Base-by-base conservation (phyloP, 2,797 vertebrate genomes). In the Neomorphus geoffroyi region DNA sequence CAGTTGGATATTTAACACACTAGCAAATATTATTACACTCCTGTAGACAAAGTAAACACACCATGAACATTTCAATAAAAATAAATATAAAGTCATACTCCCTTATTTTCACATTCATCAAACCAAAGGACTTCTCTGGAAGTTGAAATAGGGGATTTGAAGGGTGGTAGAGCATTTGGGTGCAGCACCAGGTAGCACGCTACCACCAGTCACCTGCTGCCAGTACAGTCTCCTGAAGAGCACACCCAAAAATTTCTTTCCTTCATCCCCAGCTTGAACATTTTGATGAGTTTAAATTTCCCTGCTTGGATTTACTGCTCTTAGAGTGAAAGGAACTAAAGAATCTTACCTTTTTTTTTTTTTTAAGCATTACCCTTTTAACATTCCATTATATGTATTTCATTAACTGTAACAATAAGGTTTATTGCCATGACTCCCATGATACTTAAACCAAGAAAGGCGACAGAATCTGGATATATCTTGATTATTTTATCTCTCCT, bases 31-130 rank as follows among this genome's bases (percentile, higher is more conserved):
- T 43, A 57, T 58, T 37, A 30, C 13, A 28, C 2, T 61, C 7
- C 12, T 53, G 12, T 15, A 56, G 41, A 45, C 23, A 57, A 50
- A 23, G 12, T 56, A 64, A 62, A 64, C 7, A 14, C 0, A 0
- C 1, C 8, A 43, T 6, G 17, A 72, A 28, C 13, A 10, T 46
- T 58, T 81, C 7, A 35, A 58, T 13, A 57, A 64, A 51, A 33
- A 51, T 4, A 60, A 56, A 43, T 3, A 18, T 18, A 60, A 66
- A 45, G 45, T 15, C 18, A 37, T 16, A 35, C 6, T 66, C 13
- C 6, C 1, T 37, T 28, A n/a, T 27, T 69, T 83, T 70, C n/a
- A 7, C 2, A 1, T 43, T 65, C 53, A 43, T 24, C 13, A 53
- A 27, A 41, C 16, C 22, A 50, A 70, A 67, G 23, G 13, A 15